These are phyloP conservation scores for Enhydra lutris DNA, from an alignment of 2,113 vertebrate genomes.

Conservation along the genomic window DNA sequence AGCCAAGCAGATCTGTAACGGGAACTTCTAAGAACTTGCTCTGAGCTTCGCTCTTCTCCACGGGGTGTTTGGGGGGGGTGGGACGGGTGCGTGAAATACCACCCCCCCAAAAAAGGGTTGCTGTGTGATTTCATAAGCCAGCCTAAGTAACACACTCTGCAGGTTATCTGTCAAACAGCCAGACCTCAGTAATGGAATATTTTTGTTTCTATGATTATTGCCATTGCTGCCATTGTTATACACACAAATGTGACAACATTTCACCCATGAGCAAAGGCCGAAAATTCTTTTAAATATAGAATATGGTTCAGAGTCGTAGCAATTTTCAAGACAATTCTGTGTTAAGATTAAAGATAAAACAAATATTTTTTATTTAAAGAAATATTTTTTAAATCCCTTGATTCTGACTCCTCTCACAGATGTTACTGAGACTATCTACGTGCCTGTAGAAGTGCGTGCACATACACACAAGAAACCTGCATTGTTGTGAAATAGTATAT, in stretches of 20 bases:
- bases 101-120: not conserved
- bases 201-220: not conserved
- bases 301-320: not conserved
- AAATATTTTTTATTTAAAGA: not conserved
- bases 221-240: not conserved
- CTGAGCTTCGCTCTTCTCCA: not conserved
- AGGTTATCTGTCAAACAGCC: not conserved
- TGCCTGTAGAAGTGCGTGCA: no score
- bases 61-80: no score
- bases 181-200: not conserved
- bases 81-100: no score
- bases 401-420: not conserved
- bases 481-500: not conserved
- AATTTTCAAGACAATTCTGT: not conserved
- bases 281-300: not conserved
- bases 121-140: not conserved
- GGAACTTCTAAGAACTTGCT: not conserved
- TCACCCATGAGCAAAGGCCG: not conserved
- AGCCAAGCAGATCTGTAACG: not conserved
- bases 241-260: not conserved
- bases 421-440: not conserved
- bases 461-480: not conserved
- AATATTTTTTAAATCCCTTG: not conserved
- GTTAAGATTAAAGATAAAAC: not conserved
- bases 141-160: accelerated